phyloP scores from a whole-genome alignment of 2,113 vertebrate species.

The Esox niger region DNA sequence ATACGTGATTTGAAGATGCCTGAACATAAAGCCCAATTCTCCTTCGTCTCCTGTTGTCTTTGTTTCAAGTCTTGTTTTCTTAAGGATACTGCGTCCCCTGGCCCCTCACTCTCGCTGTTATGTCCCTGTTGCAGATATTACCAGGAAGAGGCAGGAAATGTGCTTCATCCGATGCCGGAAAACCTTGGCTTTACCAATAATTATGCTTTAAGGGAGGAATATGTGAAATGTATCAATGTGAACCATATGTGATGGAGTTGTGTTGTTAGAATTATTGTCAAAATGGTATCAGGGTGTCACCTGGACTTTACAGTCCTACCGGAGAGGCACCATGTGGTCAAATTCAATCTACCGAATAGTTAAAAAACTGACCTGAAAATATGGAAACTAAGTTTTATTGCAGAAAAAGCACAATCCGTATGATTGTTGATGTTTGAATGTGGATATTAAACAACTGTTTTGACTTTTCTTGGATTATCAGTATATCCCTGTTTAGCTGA shows the following conservation, averaged over 20 bases:
- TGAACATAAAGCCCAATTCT: conserved; percentile 78
- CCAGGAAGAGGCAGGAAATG: conserved; percentile 49
- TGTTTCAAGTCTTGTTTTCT: conserved; percentile 15
- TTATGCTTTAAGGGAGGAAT: conserved; percentile 80
- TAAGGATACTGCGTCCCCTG: conserved; percentile 46
- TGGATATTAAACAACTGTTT: conserved; percentile 51
- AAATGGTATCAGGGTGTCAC: conserved; percentile 35
- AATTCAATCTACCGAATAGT: conserved; percentile 31
- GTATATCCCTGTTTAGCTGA: too few species aligned
- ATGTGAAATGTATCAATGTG: conserved; percentile 85
- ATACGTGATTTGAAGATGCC: conserved; percentile 77
- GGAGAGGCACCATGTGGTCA: conserved; percentile 23
- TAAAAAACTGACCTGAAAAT: conserved; percentile 22
- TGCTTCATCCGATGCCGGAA: conserved; percentile 54
- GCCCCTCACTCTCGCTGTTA: conserved; percentile 51
- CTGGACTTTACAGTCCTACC: conserved; percentile 37
- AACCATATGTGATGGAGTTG: conserved; percentile 60
- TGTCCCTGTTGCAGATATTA: conserved; percentile 64
- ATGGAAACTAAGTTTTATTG: conserved; percentile 21
- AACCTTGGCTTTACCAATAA: conserved; percentile 59
- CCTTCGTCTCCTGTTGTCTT: conserved; percentile 48
- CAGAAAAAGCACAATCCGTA: conserved; percentile 68
- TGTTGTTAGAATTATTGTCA: conserved; percentile 36
- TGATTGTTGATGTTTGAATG: conserved; percentile 74
- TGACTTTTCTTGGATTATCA: conserved; percentile 85